A percentile compares a stretch with the other conserved stretches of the same genome.
Evolutionary conservation across 2,113 vertebrate genomes (phyloP).

Genomic region (Hymenochirus boettgeri): DNA sequence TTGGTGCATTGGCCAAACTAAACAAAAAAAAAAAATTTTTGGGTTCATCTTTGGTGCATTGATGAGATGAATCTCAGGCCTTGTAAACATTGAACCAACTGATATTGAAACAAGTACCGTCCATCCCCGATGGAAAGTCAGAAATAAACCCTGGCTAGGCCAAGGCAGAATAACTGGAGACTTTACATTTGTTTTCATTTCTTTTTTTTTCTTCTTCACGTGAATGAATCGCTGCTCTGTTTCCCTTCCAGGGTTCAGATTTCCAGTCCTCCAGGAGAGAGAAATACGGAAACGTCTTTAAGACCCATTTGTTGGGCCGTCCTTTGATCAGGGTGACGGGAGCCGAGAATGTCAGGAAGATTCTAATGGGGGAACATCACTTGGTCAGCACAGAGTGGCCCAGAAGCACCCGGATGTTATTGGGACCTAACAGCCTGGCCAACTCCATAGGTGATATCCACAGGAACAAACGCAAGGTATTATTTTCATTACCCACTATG

Average conservation of each 20-base stretch:
- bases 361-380: slow-evolving; percentile 92
- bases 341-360: slow-evolving; percentile 88
- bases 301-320: slow-evolving; percentile 90
- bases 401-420: slow-evolving; percentile 85
- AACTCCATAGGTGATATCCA: slow-evolving; percentile 97
- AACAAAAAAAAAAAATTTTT: no score
- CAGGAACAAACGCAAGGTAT: slow-evolving; percentile 88
- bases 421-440: slow-evolving; percentile 88
- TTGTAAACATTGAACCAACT: no score
- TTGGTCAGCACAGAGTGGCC: slow-evolving; percentile 95
- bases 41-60: no score
- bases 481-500: no score
- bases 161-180: no score
- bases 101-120: slow-evolving; percentile 1
- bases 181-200: slow-evolving; percentile 11
- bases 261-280: slow-evolving; percentile 74
- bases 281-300: slow-evolving; percentile 92
- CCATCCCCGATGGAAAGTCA: slow-evolving; percentile 10
- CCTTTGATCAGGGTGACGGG: slow-evolving; percentile 91
- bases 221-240: slow-evolving; percentile 5
- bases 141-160: neutral
- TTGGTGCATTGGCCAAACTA: no score
- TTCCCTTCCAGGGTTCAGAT: slow-evolving; percentile 64
- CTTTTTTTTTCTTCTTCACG: neutral
- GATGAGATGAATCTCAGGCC: no score